phyloP scores from a whole-genome alignment of 1,140 invertebrate species.

The Triops cancriformis region DNA sequence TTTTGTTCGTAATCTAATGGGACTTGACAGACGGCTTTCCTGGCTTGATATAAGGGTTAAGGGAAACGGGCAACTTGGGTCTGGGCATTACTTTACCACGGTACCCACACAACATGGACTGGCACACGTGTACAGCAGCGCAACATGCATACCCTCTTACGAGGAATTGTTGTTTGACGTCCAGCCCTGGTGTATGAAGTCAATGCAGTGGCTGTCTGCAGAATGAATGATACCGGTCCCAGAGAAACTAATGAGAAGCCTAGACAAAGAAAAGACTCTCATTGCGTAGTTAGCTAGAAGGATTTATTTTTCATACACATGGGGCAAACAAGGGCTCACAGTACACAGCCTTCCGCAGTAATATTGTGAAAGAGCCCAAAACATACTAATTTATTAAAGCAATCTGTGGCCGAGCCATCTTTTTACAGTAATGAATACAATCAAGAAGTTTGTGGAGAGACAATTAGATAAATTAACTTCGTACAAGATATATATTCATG shows the following conservation, averaged over 20 bases:
- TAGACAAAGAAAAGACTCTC: background rate
- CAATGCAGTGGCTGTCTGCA: background rate
- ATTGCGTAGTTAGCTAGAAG: too few relatives aligned
- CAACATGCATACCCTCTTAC: background rate
- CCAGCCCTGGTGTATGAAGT: background rate
- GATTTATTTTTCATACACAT: too few relatives aligned
- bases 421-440: too few relatives aligned
- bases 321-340: too few relatives aligned
- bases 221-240: background rate
- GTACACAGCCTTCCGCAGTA: too few relatives aligned
- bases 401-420: too few relatives aligned
- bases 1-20: background rate
- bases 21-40: conserved; percentile 1
- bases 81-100: background rate
- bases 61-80: background rate
- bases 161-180: background rate
- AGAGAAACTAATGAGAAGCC: background rate
- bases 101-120: background rate
- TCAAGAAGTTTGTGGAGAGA: too few relatives aligned
- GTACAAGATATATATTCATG: too few relatives aligned
- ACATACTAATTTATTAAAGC: too few relatives aligned
- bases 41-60: background rate
- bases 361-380: too few relatives aligned
- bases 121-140: background rate
- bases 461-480: too few relatives aligned